Percentiles rank a stretch among this genome's conserved stretches.
Evolutionary conservation across 2,888 invertebrate genomes (phyloP).

Genomic region (Drosophila multiciliata): DNA sequence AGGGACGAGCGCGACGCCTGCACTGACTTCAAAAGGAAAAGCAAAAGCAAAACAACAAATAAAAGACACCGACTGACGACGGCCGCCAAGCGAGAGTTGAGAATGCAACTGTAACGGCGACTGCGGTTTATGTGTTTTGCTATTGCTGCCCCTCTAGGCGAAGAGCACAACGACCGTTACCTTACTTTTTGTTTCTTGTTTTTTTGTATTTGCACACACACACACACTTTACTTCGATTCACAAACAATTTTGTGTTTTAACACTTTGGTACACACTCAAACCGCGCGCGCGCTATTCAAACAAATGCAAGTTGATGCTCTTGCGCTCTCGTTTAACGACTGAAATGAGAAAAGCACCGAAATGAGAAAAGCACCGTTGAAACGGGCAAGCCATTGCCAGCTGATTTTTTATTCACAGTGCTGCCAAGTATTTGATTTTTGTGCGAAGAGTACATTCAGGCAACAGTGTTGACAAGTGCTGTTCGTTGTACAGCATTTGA

Average conservation of each 20-base stretch:
- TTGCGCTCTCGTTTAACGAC: slow-evolving; percentile 58
- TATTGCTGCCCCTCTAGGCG: slow-evolving; percentile 40
- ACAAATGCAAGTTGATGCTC: slow-evolving; percentile 33
- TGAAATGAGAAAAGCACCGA: slow-evolving; percentile 39
- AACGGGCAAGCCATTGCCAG: slow-evolving; percentile 33
- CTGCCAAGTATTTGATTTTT: slow-evolving; percentile 23
- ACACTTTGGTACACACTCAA: slow-evolving; percentile 44
- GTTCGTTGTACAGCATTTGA: slow-evolving; percentile 3
- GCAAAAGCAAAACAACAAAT: slow-evolving; percentile 35
- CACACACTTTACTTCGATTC: slow-evolving; percentile 32
- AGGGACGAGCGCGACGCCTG: slow-evolving; percentile 49
- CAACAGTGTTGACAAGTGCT: not conserved
- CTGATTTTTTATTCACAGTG: slow-evolving; percentile 42
- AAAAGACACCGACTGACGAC: slow-evolving; percentile 28
- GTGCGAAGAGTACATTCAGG: not conserved
- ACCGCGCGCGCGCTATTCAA: slow-evolving; percentile 21
- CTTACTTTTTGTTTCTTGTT: slow-evolving; percentile 29
- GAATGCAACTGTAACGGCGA: slow-evolving; percentile 53
- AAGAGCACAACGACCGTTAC: slow-evolving; percentile 46
- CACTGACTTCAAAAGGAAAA: slow-evolving; percentile 21
- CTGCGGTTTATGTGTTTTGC: slow-evolving; percentile 49
- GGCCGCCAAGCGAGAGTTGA: slow-evolving; percentile 40
- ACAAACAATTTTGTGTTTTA: slow-evolving; percentile 47
- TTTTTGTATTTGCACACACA: slow-evolving; percentile 58
- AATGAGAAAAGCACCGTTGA: slow-evolving; percentile 53